Evolutionary conservation across 2,113 vertebrate genomes (phyloP).

Genomic region (Chionomys nivalis): DNA sequence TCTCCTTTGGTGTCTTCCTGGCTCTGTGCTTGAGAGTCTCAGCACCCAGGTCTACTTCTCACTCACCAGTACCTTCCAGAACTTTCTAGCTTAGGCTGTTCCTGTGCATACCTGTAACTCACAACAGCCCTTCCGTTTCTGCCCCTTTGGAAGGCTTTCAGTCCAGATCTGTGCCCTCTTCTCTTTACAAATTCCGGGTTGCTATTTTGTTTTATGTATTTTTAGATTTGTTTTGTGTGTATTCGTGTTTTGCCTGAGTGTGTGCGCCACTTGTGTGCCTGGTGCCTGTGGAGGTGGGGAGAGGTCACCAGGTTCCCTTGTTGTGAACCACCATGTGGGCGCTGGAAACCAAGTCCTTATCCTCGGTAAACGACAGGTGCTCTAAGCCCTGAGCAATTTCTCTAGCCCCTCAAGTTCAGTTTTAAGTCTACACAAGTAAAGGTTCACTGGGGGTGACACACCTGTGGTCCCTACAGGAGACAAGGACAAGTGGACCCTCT

Average conservation of each 20-base stretch:
- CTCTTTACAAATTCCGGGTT: neutral
- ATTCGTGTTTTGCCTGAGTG: neutral
- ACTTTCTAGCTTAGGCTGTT: neutral
- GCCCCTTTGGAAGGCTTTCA: neutral
- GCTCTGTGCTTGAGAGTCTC: neutral
- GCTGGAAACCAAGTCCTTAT: neutral
- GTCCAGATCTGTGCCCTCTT: neutral
- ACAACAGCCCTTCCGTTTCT: neutral
- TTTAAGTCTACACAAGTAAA: neutral
- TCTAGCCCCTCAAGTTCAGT: neutral
- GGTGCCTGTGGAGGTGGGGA: neutral
- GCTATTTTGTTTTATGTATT: neutral
- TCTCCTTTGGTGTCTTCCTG: neutral
- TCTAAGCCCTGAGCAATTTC: neutral
- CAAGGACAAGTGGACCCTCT: neutral
- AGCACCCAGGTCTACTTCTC: neutral
- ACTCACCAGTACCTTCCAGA: neutral
- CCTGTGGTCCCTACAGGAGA: fast-evolving
- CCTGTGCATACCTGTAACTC: neutral
- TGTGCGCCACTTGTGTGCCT: neutral
- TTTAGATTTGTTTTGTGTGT: neutral
- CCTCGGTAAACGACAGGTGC: neutral
- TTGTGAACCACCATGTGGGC: neutral
- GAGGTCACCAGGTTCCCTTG: neutral
- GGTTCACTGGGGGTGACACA: neutral